Evolutionary conservation across 1,140 invertebrate species (phyloP), one percentile per base, ranked within the genome.

Genomic region (Lordiphosa clarofinis): DNA sequence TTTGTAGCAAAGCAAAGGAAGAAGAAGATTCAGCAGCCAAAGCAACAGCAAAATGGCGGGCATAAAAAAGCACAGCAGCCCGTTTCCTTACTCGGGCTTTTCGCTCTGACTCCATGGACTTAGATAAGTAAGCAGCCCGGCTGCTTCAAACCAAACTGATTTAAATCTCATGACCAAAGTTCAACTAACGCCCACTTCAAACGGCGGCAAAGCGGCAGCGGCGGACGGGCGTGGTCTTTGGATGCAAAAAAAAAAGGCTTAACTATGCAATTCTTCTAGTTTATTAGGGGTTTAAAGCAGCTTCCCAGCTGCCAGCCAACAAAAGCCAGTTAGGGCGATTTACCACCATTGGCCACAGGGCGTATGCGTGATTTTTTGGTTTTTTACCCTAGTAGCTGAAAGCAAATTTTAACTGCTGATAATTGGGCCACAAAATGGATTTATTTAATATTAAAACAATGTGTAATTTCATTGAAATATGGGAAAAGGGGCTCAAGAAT

Each of bases 251-350:
- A 56, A 70, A 60, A 63, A 59, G 67, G 60, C 76, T 81, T 81
- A 82, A 76, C 76, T 76, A 70, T 68, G 76, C 72, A 81, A 59
- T 81, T 75, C 55, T 67, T 53, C 76, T 76, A 74, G 76, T 81
- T 81, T 81, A 81, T 81, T 81, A 76, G 67, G 72, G 76, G 70
- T 76, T 76, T 68, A 57, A 56, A 33, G 13, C 37, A 38, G 48
- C 63, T 64, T 52, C 48, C 49, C 31, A 76, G 54, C 76, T 76
- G 72, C 56, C 24, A 28, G 24, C 24, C 24, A 28, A 28, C 24
- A 28, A 28, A 28, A 28, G 24, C 24, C 24, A 28, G 24, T 28
- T 81, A 82, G 76, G 72, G 76, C 76, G 78, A 82, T 81, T 82
- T 81, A 52, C 46, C 35, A 42, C 58, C 42, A 53, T 47, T 46